Evolutionary conservation across 92 coral and sea anemone genomes (phyloP).

Genomic region (Montipora capitata): DNA sequence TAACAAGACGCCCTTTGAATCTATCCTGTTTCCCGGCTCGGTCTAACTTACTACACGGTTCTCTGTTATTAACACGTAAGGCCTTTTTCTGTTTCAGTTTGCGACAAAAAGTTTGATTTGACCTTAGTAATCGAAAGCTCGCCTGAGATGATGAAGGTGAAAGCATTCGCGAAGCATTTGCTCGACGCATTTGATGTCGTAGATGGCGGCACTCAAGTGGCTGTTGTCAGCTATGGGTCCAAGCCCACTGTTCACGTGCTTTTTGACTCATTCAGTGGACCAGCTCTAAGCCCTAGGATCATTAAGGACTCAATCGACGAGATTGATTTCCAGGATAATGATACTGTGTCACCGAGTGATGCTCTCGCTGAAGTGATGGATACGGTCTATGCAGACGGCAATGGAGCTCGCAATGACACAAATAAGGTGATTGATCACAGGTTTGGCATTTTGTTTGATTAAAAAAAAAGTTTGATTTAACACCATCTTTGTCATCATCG

Average conservation of each 20-base stretch:
- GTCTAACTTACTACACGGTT: too few species aligned
- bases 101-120: constrained; percentile 77
- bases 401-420: constrained; percentile 65
- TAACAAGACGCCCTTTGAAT: too few species aligned
- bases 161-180: constrained; percentile 72
- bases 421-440: constrained; percentile 62
- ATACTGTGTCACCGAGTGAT: constrained; percentile 31
- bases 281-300: constrained; percentile 5
- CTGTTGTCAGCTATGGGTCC: constrained; percentile 72
- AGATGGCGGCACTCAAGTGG: constrained; percentile 61
- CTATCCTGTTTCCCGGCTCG: too few species aligned
- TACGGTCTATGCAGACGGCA: constrained; percentile 59
- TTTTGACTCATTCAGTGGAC: constrained; percentile 68
- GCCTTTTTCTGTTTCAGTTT: constrained; percentile 42
- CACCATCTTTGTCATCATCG: too few species aligned
- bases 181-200: constrained; percentile 77
- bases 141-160: constrained; percentile 63
- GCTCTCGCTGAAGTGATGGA: constrained; percentile 60
- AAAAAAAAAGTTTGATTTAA: too few species aligned
- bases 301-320: constrained; percentile 56
- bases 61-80: not conserved
- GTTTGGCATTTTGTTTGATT: not conserved
- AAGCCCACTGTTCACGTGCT: constrained; percentile 57
- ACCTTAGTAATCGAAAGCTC: constrained; percentile 76
- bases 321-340: constrained; percentile 18